Conservation (phyloP, 2,888 invertebrate genomes). For the Eupithecia exiguata region DNA sequence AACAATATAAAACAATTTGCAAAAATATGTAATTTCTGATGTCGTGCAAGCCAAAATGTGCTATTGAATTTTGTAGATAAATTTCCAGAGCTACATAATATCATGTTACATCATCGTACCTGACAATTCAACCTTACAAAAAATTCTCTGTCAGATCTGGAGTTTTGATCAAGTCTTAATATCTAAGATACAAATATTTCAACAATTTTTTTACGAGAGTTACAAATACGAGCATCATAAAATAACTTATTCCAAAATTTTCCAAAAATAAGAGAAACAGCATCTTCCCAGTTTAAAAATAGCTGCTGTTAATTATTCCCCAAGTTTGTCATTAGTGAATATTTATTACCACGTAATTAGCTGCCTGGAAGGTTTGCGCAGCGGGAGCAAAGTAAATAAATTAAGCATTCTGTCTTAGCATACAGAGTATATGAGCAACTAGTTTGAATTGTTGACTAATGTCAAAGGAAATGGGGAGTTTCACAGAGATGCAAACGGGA, state of each 20-base stretch:
- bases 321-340: slow-evolving; percentile 76
- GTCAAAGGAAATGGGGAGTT: slow-evolving; percentile 58
- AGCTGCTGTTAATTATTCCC: slow-evolving; percentile 74
- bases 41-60: neutral
- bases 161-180: neutral
- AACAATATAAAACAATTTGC: neutral
- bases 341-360: slow-evolving; percentile 60
- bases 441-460: slow-evolving; percentile 53
- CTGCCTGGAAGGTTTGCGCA: slow-evolving; percentile 70
- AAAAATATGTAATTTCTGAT: neutral
- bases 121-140: neutral
- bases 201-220: neutral
- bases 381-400: slow-evolving; percentile 67
- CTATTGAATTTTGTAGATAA: neutral
- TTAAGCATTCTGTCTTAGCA: slow-evolving; percentile 63
- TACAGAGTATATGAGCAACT: slow-evolving; percentile 50
- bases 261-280: slow-evolving; percentile 1
- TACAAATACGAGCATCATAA: neutral
- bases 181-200: neutral
- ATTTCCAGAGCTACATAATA: neutral
- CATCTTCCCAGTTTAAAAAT: slow-evolving; percentile 52
- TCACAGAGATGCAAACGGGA: slow-evolving; percentile 5
- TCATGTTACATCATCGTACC: neutral
- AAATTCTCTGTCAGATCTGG: neutral
- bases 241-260: neutral